Evolutionary conservation across 2,113 vertebrate species (phyloP).

Genomic region (Trematomus loennbergii): DNA sequence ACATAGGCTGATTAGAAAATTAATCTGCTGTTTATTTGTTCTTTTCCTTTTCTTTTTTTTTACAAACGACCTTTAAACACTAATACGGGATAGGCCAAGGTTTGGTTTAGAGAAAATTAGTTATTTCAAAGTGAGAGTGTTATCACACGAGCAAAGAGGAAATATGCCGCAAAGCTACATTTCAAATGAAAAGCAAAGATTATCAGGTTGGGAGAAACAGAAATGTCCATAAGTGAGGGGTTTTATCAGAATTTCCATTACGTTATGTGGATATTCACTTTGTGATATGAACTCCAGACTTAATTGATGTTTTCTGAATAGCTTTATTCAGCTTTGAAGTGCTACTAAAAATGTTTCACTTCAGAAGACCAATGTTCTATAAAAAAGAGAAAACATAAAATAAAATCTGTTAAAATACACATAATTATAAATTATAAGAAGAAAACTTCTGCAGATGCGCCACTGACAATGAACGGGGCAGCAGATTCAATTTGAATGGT

Average conservation of each 20-base stretch:
- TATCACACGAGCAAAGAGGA: not conserved
- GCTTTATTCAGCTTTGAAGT: too few relatives aligned
- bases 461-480: not conserved
- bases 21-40: slow-evolving; percentile 43
- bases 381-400: too few relatives aligned
- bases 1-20: slow-evolving; percentile 76
- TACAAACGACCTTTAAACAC: slow-evolving; percentile 64
- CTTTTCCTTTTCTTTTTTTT: slow-evolving; percentile 2
- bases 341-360: too few relatives aligned
- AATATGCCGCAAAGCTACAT: not conserved
- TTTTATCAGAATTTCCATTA: not conserved
- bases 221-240: not conserved
- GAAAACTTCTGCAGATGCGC: not conserved
- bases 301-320: too few relatives aligned
- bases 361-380: too few relatives aligned
- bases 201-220: not conserved
- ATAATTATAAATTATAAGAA: not conserved
- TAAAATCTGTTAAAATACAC: not conserved
- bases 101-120: slow-evolving; percentile 39
- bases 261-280: not conserved
- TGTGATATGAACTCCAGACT: not conserved
- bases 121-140: slow-evolving; percentile 34
- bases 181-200: not conserved
- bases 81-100: slow-evolving; percentile 30
- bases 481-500: slow-evolving; percentile 2